Evolutionary conservation across 2,888 invertebrate species (phyloP).

Genomic region (Azorinus chamasolen): DNA sequence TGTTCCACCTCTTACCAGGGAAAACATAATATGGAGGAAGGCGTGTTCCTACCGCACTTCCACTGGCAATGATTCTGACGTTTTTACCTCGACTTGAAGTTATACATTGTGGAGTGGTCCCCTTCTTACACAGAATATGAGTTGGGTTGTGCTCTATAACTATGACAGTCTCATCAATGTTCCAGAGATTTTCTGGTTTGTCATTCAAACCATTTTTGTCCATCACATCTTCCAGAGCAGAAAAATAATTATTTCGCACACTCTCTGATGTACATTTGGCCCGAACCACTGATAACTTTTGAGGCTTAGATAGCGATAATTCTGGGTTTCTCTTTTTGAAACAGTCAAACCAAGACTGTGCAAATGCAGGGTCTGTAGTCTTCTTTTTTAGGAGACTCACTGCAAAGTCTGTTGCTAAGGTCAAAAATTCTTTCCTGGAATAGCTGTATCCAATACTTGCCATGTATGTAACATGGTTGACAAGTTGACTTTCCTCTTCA

Average conservation of each 20-base stretch:
- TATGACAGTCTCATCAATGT: constrained; percentile 36
- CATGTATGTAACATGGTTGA: too few relatives aligned
- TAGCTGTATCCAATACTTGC: too few relatives aligned
- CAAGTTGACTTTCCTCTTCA: too few relatives aligned
- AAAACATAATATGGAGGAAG: too few relatives aligned
- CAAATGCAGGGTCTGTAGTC: constrained; percentile 6
- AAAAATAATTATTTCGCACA: constrained; percentile 22
- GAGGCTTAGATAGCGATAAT: constrained; percentile 19
- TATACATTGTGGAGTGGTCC: neutral
- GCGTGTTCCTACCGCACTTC: too few relatives aligned
- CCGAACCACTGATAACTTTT: constrained; percentile 35
- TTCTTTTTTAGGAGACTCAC: neutral
- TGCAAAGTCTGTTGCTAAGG: too few relatives aligned
- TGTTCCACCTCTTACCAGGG: too few relatives aligned
- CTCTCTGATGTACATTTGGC: constrained; percentile 35
- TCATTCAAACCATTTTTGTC: constrained; percentile 6
- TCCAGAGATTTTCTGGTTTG: constrained; percentile 45
- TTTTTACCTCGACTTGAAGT: too few relatives aligned
- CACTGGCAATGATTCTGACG: too few relatives aligned
- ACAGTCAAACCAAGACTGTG: constrained; percentile 24
- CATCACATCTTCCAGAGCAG: constrained; percentile 8
- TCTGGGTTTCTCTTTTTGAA: constrained; percentile 37
- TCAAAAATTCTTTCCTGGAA: too few relatives aligned
- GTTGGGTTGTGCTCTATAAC: constrained; percentile 29
- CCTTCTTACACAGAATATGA: constrained; percentile 26